Conservation (phyloP, 2,797 vertebrate genomes). For the Podarcis lilfordi region DNA sequence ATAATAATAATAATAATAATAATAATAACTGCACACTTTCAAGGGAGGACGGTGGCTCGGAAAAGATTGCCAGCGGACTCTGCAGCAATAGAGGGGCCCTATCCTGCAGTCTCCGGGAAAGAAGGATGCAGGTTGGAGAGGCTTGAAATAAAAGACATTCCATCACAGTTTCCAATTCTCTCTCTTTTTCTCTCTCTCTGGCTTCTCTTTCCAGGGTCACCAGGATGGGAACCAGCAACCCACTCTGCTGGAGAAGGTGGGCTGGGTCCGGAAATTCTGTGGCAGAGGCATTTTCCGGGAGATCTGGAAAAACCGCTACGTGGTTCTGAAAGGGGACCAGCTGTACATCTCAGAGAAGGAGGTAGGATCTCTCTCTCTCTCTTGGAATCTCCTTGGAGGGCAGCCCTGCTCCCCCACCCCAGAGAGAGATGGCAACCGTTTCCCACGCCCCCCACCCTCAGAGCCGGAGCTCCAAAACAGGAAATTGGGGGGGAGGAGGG, state of each 20-base stretch:
- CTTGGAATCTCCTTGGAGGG: too few relatives aligned
- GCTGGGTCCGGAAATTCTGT: conserved; percentile 96
- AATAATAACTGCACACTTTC: too few relatives aligned
- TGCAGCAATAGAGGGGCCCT: too few relatives aligned
- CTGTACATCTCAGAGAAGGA: conserved; percentile 93
- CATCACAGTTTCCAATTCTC: neutral
- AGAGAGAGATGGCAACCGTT: neutral
- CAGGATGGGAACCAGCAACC: conserved; percentile 82
- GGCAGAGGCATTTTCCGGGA: conserved; percentile 95
- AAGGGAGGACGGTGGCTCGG: too few relatives aligned
- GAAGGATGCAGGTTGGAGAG: neutral
- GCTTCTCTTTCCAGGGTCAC: conserved; percentile 75
- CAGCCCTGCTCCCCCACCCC: neutral
- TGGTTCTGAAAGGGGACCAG: conserved; percentile 90
- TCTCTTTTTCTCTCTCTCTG: neutral
- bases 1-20: too few relatives aligned
- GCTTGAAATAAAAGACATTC: neutral
- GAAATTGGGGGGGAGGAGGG: neutral
- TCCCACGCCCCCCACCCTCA: neutral
- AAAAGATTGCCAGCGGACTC: too few relatives aligned
- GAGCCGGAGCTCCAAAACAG: neutral
- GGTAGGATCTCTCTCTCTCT: conserved; percentile 76
- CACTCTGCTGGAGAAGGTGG: conserved; percentile 87
- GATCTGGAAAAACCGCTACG: conserved; percentile 96
- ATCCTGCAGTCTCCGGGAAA: too few relatives aligned